Evolutionary conservation across 1,140 invertebrate genomes (phyloP), one percentile per base, ranked within the genome.

Genomic region (Drosophila lacteicornis): DNA sequence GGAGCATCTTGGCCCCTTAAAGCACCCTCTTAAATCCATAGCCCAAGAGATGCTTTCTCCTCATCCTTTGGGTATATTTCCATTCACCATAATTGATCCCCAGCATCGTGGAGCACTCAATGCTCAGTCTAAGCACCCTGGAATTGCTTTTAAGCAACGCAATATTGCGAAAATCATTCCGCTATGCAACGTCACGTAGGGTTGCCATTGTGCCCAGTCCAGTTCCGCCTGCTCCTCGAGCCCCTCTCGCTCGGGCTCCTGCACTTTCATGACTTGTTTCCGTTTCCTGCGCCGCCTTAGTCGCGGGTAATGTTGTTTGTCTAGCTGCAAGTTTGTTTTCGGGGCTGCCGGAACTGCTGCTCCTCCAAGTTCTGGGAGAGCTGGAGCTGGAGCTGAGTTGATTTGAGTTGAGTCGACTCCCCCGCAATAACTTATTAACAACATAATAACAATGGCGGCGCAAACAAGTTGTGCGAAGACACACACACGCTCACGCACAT

Each of bases 361-460:
- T 69, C 55, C 53, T 17, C 5, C 17, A 22, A 22, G 19, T 22
- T 79, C 69, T 74, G 30, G 51, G 25, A 4, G 25, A 30, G 27
- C 27, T 30, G 27, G 27, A 30, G 27, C 27, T 30, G 27, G 50
- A 43, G 27, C 58, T 19, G 38, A 25, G 43, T 49, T 27, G 17
- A 25, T 22, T 49, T 19, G 17, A 13, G 36, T 22, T 22, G 19
- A 22, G 19, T 22, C 36, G 45, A 53, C 77, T 45, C 62, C 62
- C 61, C 62, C 81, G 70, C 61, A 45, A 53, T 74, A 76, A 79
- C 82, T 82, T 86, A 86, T 82, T 86, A 86, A 69, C 62, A 82
- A 65, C 70, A 73, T 76, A 82, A 86, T 82, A 86, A 81, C 75
- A 85, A 68, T 65, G 49, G 60, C 68, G 40, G 36, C 27, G 62